Conservation (phyloP, 2,888 invertebrate genomes). For the Nebria brevicollis region DNA sequence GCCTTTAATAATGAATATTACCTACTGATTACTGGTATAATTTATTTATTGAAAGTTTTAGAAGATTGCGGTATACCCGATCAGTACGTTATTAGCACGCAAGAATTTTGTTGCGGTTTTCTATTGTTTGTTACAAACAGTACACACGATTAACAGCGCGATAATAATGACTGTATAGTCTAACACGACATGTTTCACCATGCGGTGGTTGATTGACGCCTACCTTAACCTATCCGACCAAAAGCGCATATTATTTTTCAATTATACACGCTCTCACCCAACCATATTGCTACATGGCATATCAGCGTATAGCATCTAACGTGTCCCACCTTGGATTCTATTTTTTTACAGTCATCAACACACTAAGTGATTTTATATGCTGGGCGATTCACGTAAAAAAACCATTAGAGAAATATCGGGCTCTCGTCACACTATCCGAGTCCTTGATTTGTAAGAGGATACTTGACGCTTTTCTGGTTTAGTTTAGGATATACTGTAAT, state of each 20-base stretch:
- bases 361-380: constrained; percentile 36
- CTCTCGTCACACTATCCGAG: not conserved
- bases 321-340: not conserved
- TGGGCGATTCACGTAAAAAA: constrained; percentile 33
- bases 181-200: constrained; percentile 4
- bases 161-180: not conserved
- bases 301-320: not conserved
- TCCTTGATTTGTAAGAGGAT: too few species aligned
- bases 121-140: not conserved
- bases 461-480: too few species aligned
- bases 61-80: not conserved
- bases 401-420: constrained; percentile 20
- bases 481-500: too few species aligned
- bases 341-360: not conserved
- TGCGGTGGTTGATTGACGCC: constrained; percentile 2
- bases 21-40: not conserved
- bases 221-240: constrained; percentile 8
- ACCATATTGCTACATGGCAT: not conserved
- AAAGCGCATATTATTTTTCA: constrained; percentile 43
- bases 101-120: not conserved
- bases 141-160: not conserved
- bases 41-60: not conserved
- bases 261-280: constrained; percentile 28
- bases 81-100: not conserved
- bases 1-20: not conserved